Conservation (phyloP, 2,113 vertebrate genomes). For the Protobothrops flavoviridis region DNA sequence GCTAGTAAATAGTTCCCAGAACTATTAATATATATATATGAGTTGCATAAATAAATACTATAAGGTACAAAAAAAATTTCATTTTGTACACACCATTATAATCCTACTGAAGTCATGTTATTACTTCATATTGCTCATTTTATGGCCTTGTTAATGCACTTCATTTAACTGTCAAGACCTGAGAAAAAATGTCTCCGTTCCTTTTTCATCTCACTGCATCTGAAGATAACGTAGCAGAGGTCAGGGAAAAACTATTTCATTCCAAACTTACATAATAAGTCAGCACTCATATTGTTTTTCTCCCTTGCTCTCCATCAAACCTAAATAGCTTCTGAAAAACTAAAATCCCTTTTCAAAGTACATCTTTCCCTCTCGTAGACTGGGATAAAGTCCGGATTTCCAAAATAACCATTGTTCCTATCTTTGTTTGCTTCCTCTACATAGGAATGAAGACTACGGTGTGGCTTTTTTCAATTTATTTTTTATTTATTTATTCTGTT, state of each 20-base stretch:
- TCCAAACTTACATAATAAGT: constrained; percentile 28
- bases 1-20: constrained; percentile 36
- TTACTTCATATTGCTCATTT: constrained; percentile 49
- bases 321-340: not conserved
- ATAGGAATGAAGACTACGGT: not conserved
- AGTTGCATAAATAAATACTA: constrained; percentile 55
- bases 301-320: not conserved
- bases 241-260: constrained; percentile 22
- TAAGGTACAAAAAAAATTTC: constrained; percentile 60
- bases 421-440: not conserved
- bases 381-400: not conserved
- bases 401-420: not conserved
- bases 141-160: constrained; percentile 36
- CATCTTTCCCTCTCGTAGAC: not conserved
- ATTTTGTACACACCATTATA: constrained; percentile 55
- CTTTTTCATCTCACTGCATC: constrained; percentile 12
- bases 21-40: constrained; percentile 57
- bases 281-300: constrained; percentile 7
- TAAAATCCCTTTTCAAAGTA: not conserved
- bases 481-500: not conserved
- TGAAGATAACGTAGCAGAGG: constrained; percentile 25
- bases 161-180: constrained; percentile 55
- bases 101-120: constrained; percentile 56
- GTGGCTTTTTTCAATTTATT: not conserved
- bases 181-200: constrained; percentile 41